Conservation (phyloP, 2,888 invertebrate genomes). For the Lamellibrachia columna region DNA sequence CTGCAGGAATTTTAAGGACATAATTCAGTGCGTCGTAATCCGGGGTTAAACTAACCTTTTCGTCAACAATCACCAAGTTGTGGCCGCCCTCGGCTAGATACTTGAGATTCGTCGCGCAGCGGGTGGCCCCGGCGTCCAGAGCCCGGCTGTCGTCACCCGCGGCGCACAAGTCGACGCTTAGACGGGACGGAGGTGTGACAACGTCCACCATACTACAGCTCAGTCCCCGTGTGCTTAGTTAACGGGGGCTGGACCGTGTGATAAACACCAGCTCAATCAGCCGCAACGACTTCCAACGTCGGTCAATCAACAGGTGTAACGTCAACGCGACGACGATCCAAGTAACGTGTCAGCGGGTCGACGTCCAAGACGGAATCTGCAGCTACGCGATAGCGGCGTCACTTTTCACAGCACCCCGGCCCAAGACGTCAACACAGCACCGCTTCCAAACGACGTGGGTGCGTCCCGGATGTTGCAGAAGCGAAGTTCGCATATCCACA, state of each 20-base stretch:
- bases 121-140: background rate
- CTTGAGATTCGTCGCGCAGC: background rate
- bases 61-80: background rate
- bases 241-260: background rate
- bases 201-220: background rate
- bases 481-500: background rate
- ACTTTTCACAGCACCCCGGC: no score
- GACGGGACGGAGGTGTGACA: background rate
- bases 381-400: background rate
- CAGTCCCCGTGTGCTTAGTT: background rate
- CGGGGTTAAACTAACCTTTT: background rate
- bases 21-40: no score
- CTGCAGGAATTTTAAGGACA: no score
- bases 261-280: background rate
- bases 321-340: background rate
- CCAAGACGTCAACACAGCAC: no score
- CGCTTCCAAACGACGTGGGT: no score
- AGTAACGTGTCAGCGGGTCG: background rate
- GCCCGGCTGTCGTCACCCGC: background rate
- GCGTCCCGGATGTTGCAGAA: background rate
- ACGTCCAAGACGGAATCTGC: background rate
- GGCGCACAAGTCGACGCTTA: background rate
- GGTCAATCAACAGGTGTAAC: background rate
- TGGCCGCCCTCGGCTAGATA: background rate
- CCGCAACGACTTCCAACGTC: conserved; percentile 7